Evolutionary conservation across 2,888 invertebrate species (phyloP).

Genomic region (Drosophila nr. perissopoda): DNA sequence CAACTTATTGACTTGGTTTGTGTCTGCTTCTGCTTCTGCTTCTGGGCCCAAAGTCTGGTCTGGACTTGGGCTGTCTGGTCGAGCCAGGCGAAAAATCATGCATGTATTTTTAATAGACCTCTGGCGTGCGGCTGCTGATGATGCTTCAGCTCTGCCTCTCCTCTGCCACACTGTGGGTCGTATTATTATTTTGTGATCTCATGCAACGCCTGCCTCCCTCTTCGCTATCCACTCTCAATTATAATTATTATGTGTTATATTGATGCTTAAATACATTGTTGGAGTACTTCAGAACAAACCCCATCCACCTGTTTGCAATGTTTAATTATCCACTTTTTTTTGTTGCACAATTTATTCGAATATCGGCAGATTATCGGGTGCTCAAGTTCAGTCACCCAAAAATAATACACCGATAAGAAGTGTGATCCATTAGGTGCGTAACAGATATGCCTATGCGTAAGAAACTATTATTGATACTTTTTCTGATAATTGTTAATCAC

Average conservation of each 20-base stretch:
- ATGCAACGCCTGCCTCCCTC: conserved; percentile 40
- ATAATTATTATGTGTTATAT: conserved; percentile 79
- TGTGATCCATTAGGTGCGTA: conserved; percentile 25
- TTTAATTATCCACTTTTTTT: conserved; percentile 2
- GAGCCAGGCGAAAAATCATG: conserved; percentile 41
- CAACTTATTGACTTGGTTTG: conserved; percentile 61
- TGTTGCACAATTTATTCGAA: neutral
- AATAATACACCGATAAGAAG: conserved; percentile 28
- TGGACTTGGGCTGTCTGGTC: conserved; percentile 57
- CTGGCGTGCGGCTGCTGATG: conserved; percentile 37
- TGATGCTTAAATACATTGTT: conserved; percentile 63
- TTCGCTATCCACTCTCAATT: conserved; percentile 51
- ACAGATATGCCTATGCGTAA: conserved; percentile 18
- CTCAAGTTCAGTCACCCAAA: conserved; percentile 40
- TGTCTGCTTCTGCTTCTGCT: conserved; percentile 26
- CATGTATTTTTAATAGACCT: conserved; percentile 75
- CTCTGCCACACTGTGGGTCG: conserved; percentile 13
- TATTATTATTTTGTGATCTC: conserved; percentile 53
- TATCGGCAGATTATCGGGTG: conserved; percentile 19
- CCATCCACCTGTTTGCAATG: neutral
- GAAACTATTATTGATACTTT: conserved; percentile 8
- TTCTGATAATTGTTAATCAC: conserved; percentile 21
- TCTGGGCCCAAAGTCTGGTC: conserved; percentile 50
- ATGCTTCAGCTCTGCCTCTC: conserved; percentile 19
- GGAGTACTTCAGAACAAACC: conserved; percentile 10